These are phyloP conservation scores for Entomyzon cyanotis DNA, from an alignment of 2,113 vertebrate species.

Conservation along the genomic window DNA sequence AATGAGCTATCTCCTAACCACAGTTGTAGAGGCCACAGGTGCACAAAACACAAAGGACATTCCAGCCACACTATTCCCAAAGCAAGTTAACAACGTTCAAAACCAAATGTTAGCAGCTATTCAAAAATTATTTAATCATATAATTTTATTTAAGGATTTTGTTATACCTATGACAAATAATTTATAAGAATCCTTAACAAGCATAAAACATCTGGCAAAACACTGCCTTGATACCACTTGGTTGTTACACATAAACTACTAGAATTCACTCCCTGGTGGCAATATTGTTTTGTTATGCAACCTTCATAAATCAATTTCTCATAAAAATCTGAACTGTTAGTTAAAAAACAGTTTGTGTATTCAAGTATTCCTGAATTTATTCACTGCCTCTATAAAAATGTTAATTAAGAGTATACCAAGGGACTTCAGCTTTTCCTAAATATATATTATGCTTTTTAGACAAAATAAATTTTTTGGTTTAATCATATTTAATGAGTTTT, in stretches of 20 bases:
- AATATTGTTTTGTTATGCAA: not conserved
- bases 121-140: not conserved
- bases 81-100: not conserved
- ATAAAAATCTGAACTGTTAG: not conserved
- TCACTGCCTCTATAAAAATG: not conserved
- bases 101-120: not conserved
- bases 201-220: not conserved
- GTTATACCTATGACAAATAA: not conserved
- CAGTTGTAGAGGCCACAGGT: not conserved
- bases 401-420: not conserved
- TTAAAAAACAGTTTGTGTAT: not conserved
- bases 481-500: not conserved
- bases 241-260: not conserved
- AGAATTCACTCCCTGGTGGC: not conserved
- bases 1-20: not conserved
- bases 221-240: not conserved
- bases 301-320: not conserved
- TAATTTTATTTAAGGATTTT: not conserved
- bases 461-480: not conserved
- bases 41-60: not conserved
- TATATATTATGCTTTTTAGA: not conserved
- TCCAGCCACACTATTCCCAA: not conserved
- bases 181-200: not conserved
- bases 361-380: not conserved
- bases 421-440: not conserved